Evolutionary conservation across 1,140 invertebrate genomes (phyloP), one percentile per base, ranked within the genome.

Genomic region (Ceratosolen solmsi): DNA sequence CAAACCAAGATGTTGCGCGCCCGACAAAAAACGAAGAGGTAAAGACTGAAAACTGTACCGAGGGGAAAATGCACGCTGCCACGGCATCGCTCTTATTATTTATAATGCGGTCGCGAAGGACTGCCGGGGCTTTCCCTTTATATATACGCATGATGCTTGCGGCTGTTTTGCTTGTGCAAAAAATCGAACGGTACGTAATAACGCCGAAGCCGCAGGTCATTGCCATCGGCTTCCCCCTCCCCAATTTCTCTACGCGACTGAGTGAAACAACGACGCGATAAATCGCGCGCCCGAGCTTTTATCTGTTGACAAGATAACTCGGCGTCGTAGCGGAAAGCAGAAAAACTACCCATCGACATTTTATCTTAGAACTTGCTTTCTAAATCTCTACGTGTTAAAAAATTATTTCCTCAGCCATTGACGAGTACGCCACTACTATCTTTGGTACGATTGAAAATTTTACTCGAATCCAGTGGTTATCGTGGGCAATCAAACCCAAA

Each of bases 161-260:
- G 30, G 25, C 71, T 60, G 30, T 78, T 78, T 68, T 78, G 25
- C 60, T 7, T 20, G n/a, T 17, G 20, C 3, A 25, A 9, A 68
- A 68, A 68, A 78, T 78, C 41, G 60, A 78, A 49, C 17, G 17
- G n/a, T 56, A 74, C 51, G 72, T 46, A 76, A 76, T 76, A 60
- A 63, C 36, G n/a, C 41, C 20, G 51, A 74, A 56, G 20, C 49
- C 9, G 33, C 54, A 41, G 49, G 74, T 76, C 74, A 25, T 76
- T 65, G 56, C 25, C 74, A 22, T 76, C 7, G 72, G 20, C 20
- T 49, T 49, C 25, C 25, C 38, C 38, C 2, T 20, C 46, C 27
- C 13, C 8, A 9, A 25, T 25, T 49, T 7, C 41, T 22, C 15
- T 56, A 25, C 4, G 17, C 9, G 33, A 5, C 49, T 73, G 71